These are phyloP conservation scores for Tetramorium alpestre DNA, from an alignment of 1,140 invertebrate species.

Conservation along the genomic window DNA sequence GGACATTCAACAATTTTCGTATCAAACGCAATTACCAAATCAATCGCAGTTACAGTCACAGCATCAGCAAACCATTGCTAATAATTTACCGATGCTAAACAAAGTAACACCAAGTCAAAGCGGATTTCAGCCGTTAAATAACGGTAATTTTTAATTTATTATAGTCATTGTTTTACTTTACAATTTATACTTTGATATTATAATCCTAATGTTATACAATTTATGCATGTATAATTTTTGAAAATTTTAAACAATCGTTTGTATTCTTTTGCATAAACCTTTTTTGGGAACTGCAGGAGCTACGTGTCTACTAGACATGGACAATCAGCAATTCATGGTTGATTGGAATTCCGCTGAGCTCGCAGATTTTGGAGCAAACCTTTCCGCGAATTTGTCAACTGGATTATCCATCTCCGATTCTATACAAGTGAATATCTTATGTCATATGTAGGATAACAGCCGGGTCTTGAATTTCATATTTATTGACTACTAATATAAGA, in stretches of 20 bases:
- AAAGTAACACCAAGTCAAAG: conserved; percentile 60
- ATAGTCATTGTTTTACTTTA: background rate
- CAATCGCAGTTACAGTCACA: conserved; percentile 14
- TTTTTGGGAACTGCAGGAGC: conserved; percentile 35
- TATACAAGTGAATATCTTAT: conserved; percentile 60
- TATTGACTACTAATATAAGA: too few relatives aligned
- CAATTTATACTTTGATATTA: background rate
- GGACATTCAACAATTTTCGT: conserved; percentile 48
- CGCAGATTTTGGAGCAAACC: conserved; percentile 64
- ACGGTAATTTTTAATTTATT: conserved; percentile 42
- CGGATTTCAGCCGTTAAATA: conserved; percentile 56
- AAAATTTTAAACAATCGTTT: background rate
- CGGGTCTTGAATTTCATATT: too few relatives aligned
- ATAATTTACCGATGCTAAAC: conserved; percentile 50
- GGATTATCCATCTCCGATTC: conserved; percentile 73
- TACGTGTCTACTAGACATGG: conserved; percentile 69
- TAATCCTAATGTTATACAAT: background rate
- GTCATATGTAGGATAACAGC: background rate
- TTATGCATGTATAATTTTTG: background rate
- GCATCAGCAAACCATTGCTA: conserved; percentile 18
- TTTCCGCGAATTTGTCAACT: conserved; percentile 74
- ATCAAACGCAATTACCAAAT: conserved; percentile 18
- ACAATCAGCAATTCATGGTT: conserved; percentile 73
- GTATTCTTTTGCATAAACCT: background rate
- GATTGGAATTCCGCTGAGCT: conserved; percentile 71